Evolutionary conservation across 2,797 vertebrate genomes (phyloP), one percentile per base, ranked within the genome.

Genomic region (Lagodon rhomboides): DNA sequence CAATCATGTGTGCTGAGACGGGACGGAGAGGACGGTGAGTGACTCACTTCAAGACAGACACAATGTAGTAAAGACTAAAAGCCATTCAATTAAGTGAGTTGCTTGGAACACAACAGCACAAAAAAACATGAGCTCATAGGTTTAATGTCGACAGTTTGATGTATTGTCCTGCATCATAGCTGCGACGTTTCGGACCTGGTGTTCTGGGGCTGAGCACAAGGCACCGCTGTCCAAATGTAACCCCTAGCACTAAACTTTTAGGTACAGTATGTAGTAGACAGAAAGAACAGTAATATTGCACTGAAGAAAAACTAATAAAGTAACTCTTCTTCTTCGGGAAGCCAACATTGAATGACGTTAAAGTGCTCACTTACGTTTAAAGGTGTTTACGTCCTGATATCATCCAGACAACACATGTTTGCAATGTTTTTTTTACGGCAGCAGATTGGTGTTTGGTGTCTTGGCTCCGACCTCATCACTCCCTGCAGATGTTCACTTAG

Each of bases 1-100:
- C 84, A 86, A 77, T 90, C 76, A 61, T 62, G 38, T 61, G 80
- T 73, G 69, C 38, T 3, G 51, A 75, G 75, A 85, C 71, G 18
- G 59, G 65, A 77, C 43, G 47, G 62, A 77, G 63, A 55, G 9
- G 27, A 47, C 53, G 65, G 56, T 61, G 75, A 83, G 61, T 27
- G 83, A 84, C 64, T 86, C 78, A 74, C 77, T 83, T 79, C 27
- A 27, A 69, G 53, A 53, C 11, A 54, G 38, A 53, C 25, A 68
- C 56, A n/a, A 20, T 50, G 20, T n/a, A 63, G 46, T 55, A 56
- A 68, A 70, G 46, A 62, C 46, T 23, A n/a, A 65, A 51, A 59
- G 53, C 20, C 16, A n/a, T 75, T 74, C 41, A 70, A 34, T 68
- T 22, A 56, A 79, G 47, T 70, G 44, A 68, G 25, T 44, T 13